Base-by-base conservation (phyloP, 2,888 invertebrate genomes). In the Zygothrica quintamaculata region DNA sequence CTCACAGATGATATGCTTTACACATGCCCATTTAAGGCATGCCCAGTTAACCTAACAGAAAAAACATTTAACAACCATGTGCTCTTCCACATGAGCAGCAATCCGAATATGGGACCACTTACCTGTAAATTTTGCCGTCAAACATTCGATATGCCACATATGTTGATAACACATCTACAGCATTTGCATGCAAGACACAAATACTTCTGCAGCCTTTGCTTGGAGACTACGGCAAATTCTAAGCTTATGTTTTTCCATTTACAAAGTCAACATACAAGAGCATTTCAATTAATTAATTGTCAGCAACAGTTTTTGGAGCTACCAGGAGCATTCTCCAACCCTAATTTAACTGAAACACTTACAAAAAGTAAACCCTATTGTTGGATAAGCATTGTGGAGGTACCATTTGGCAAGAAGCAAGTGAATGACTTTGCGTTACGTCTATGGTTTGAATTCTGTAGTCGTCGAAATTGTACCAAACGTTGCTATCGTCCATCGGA, bases 141-240 rank as follows among this genome's bases (percentile, higher is more conserved):
- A 0, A 55, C 43, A 11, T 79, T 70, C 36, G 74, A 81, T 3
- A 67, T 74, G 0, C 51, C 82, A 0, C 52, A 67, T 0, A 0
- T 86, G 88, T 89, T 94, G 13, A 77, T 93, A 8, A 92, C 93
- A 4, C 95, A 95, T 79, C 88, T 95, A 22, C 92, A 92, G 11
- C 92, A 92, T 66, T 85, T 90, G 1, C 95, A 95, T 66, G 93
- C 93, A 0, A 88, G 92, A 0, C 92, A 93, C 70, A 90, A 93
- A 7, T 94, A 92, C 65, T 91, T 92, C 7, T 95, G 95, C 77
- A 92, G 93, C 3, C 46, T 94, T 18, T 95, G 95, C 78, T 88
- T 91, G 33, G 87, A 91, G 52, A 90, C 91, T 1, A 86, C 88
- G 1, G 59, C 85, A 0, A 85, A 84, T 53, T 60, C 78, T 0